Conservation (phyloP, 1,140 invertebrate genomes). For the Nylanderia fulva region DNA sequence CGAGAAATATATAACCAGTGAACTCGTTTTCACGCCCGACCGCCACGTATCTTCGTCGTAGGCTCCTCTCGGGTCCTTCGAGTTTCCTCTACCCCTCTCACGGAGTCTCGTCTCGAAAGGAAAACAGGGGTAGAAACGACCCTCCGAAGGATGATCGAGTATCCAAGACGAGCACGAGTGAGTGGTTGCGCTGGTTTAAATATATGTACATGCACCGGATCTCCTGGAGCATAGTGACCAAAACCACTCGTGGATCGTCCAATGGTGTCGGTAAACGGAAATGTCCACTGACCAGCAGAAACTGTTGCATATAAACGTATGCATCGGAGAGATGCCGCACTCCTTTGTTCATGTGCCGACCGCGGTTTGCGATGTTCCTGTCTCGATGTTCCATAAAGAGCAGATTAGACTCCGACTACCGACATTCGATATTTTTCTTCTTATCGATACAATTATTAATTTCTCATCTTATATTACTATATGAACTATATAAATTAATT, state of each 20-base stretch:
- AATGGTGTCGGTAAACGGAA: constrained; percentile 63
- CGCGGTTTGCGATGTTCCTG: not conserved
- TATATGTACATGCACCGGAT: constrained; percentile 65
- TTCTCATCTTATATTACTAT: not conserved
- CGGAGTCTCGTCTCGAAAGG: constrained; percentile 66
- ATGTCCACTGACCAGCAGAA: constrained; percentile 9
- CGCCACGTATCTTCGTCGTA: constrained; percentile 72
- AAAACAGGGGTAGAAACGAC: constrained; percentile 71
- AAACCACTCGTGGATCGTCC: constrained; percentile 59
- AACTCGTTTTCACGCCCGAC: constrained; percentile 81
- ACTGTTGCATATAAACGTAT: not conserved
- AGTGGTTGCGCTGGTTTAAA: constrained; percentile 18
- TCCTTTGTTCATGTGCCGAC: constrained; percentile 14
- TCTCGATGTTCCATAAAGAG: too few relatives aligned
- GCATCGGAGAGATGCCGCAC: too few relatives aligned
- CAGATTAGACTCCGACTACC: constrained; percentile 1
- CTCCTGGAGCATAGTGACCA: constrained; percentile 61
- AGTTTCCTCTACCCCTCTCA: constrained; percentile 61
- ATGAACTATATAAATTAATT: too few relatives aligned
- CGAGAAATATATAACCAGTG: constrained; percentile 81
- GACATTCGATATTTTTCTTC: not conserved
- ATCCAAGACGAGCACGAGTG: constrained; percentile 52
- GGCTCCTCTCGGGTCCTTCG: constrained; percentile 64
- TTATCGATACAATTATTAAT: not conserved
- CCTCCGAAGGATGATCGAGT: constrained; percentile 63